Percentiles rank a stretch among this genome's conserved stretches.
Evolutionary conservation across 1,140 invertebrate species (phyloP).

Genomic region (Caenorhabditis elegans): DNA sequence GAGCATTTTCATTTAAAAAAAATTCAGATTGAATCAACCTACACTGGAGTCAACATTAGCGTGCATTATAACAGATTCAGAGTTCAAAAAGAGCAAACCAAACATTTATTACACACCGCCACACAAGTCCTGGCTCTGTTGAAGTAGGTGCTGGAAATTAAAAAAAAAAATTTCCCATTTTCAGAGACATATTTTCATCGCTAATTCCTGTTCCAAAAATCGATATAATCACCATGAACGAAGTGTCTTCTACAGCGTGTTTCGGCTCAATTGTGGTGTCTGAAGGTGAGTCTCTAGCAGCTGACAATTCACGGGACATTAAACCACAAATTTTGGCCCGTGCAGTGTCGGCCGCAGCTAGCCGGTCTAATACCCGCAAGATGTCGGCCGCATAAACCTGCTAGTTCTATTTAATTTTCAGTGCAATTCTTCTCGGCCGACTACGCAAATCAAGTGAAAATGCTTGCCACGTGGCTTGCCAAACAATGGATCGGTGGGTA

Average conservation of each 20-base stretch:
- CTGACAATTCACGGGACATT: too few species aligned
- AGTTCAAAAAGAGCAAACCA: slow-evolving; percentile 23
- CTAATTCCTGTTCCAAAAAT: slow-evolving; percentile 34
- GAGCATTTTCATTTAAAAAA: too few species aligned
- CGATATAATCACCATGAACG: slow-evolving; percentile 25
- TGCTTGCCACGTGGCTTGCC: slow-evolving; percentile 27
- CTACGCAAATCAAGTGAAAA: slow-evolving; percentile 27
- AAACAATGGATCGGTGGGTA: slow-evolving; percentile 37
- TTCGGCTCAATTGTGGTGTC: slow-evolving; percentile 30
- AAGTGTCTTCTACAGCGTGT: neutral
- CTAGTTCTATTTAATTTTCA: neutral
- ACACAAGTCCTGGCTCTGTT: slow-evolving; percentile 33
- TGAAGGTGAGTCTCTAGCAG: neutral
- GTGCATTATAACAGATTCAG: slow-evolving; percentile 38
- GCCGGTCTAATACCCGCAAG: too few species aligned
- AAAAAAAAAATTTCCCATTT: neutral
- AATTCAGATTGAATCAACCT: slow-evolving; percentile 35
- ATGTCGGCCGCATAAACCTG: too few species aligned
- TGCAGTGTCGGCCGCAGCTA: too few species aligned
- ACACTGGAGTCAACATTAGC: slow-evolving; percentile 25
- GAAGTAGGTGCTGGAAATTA: neutral
- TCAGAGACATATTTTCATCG: slow-evolving; percentile 36
- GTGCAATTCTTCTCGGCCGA: slow-evolving; percentile 10
- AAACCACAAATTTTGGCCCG: too few species aligned
- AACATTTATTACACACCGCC: slow-evolving; percentile 7